Percentiles rank a stretch among this genome's conserved stretches.
These are phyloP conservation scores for Mastacembelus armatus DNA, from an alignment of 2,797 vertebrate genomes.

Conservation along the genomic window DNA sequence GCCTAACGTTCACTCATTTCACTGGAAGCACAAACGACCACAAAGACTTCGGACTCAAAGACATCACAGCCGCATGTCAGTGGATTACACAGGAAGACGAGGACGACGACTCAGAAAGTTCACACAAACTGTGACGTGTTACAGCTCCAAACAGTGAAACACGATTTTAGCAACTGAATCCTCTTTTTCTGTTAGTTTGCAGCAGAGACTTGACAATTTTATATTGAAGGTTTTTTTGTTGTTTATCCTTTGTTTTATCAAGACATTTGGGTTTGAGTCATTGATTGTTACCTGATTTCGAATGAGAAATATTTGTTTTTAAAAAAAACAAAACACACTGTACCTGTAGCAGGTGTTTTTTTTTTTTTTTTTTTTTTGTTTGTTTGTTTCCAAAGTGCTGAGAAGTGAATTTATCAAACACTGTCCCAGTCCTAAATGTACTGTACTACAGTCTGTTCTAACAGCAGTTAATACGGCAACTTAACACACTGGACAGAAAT, in stretches of 20 bases:
- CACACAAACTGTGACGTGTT: neutral
- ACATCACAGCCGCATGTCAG: neutral
- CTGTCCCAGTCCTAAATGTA: neutral
- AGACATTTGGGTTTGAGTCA: constrained; percentile 11
- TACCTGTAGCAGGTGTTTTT: constrained; percentile 21
- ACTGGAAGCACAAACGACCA: neutral
- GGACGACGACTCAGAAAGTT: constrained; percentile 3
- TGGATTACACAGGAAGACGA: constrained; percentile 8
- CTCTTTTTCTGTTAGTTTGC: neutral
- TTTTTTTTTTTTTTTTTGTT: constrained; percentile 52
- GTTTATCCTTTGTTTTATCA: neutral
- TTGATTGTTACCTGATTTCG: constrained; percentile 54
- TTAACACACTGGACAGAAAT: neutral
- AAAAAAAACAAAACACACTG: neutral
- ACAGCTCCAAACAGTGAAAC: neutral
- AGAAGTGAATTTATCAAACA: neutral
- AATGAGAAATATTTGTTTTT: constrained; percentile 34
- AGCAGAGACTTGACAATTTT: constrained; percentile 4
- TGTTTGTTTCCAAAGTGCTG: constrained; percentile 50
- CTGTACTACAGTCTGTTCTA: neutral
- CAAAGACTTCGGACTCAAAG: neutral
- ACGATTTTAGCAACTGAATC: constrained; percentile 20
- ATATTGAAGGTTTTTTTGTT: constrained; percentile 30
- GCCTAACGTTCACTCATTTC: neutral
- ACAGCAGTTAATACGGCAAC: neutral